Evolutionary conservation across 2,113 vertebrate species (phyloP).

Genomic region (Hyperopisus bebe): DNA sequence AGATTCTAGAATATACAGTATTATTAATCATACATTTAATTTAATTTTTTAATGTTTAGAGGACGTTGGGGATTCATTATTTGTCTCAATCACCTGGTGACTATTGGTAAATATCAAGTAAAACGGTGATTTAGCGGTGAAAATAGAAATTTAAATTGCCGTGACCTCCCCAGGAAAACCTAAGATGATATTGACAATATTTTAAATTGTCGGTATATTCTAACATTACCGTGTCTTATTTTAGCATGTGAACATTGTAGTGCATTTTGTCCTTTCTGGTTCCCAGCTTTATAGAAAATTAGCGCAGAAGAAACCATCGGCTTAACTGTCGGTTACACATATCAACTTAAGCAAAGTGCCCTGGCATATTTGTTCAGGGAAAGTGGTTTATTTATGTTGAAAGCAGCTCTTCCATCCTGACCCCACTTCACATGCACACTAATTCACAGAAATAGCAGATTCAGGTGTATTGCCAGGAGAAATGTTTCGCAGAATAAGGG

Average conservation of each 20-base stretch:
- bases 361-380: neutral
- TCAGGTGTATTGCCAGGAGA: constrained; percentile 8
- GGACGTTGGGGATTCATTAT: neutral
- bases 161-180: neutral
- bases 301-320: neutral
- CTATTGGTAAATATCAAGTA: neutral
- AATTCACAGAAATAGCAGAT: neutral
- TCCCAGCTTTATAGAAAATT: neutral
- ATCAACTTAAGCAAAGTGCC: neutral
- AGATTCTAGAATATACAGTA: neutral
- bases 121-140: neutral
- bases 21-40: neutral
- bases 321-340: neutral
- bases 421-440: neutral
- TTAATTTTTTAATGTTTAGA: neutral
- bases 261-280: neutral
- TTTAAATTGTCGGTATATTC: neutral
- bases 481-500: neutral
- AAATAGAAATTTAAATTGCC: neutral
- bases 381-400: neutral
- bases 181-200: neutral
- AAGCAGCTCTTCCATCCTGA: neutral
- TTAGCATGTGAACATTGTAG: neutral
- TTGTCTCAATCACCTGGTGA: neutral
- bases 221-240: neutral